Evolutionary conservation across 2,888 invertebrate genomes (phyloP).

Genomic region (Drosophila mulleri): DNA sequence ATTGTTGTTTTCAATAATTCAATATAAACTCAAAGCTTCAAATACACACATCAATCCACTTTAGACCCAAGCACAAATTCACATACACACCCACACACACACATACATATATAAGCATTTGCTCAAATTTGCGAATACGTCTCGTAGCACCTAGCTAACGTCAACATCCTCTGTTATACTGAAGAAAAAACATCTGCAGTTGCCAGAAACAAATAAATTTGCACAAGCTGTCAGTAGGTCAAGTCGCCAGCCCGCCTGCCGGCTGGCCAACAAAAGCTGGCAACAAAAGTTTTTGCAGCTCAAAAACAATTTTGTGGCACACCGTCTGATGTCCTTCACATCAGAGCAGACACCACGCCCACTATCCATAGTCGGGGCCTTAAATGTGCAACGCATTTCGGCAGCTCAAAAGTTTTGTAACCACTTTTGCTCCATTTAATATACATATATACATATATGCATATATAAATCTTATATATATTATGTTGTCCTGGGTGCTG

Average conservation of each 20-base stretch:
- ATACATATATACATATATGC: conserved; percentile 51
- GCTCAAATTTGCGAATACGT: conserved; percentile 27
- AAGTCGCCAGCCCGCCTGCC: conserved; percentile 50
- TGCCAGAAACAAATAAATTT: conserved; percentile 41
- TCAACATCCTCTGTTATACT: conserved; percentile 12
- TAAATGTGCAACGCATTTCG: conserved; percentile 22
- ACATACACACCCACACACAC: background rate
- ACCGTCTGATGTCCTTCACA: conserved; percentile 46
- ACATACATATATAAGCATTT: too few species aligned
- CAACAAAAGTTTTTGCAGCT: conserved; percentile 60
- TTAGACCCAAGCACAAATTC: conserved; percentile 4
- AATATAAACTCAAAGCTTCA: background rate
- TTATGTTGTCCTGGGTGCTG: conserved; percentile 44
- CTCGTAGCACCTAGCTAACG: conserved; percentile 1
- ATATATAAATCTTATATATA: conserved; percentile 40
- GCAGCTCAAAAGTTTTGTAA: conserved; percentile 62
- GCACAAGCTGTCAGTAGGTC: conserved; percentile 60
- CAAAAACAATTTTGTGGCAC: conserved; percentile 29
- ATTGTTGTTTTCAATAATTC: background rate
- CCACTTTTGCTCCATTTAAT: conserved; percentile 73
- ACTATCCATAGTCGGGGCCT: background rate
- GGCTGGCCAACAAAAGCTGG: conserved; percentile 43
- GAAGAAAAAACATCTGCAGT: conserved; percentile 19
- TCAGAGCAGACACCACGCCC: conserved; percentile 4
- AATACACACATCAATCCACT: background rate